Base-by-base conservation (phyloP, 2,888 invertebrate genomes). In the Metalampra italica region DNA sequence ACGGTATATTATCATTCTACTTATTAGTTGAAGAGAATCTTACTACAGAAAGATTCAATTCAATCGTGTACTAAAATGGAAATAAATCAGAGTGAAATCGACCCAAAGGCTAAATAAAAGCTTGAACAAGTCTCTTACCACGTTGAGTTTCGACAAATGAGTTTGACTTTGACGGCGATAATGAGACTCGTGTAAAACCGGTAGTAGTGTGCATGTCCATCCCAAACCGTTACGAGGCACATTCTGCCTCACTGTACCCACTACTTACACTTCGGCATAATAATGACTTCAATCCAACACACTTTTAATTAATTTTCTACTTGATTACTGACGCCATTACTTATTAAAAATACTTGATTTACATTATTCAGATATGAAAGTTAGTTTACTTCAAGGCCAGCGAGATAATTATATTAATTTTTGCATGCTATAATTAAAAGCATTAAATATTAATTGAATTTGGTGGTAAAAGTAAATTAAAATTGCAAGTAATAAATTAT, bases 241-340 rank as follows among this genome's bases (percentile, higher is more conserved):
- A 80, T 82, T 84, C 83, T 75, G 71, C 58, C 60, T 64, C 69
- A 5, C 22, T 68, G 71, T 78, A 76, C n/a, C n/a, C n/a, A n/a
- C n/a, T n/a, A n/a, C n/a, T n/a, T n/a, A n/a, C 75, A 78, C 77
- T 78, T 22, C 71, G 70, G 81, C n/a, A n/a, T 79, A 78, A 79
- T 78, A 76, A 71, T 77, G 73, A 78, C 79, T 84, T 78, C 80
- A 77, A 81, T 80, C 78, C 76, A 78, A 78, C 75, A 62, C 61
- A 64, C 73, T 79, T 81, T 84, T 82, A 86, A 87, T 87, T 86
- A 87, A 85, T 86, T 85, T 84, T 78, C 78, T 78, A 79, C 70
- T 68, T 75, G 72, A 83, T 82, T 82, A 83, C 77, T 64, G 62
- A 64, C 66, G 62, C 62, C 72, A 73, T 74, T 71, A 70, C 64